phyloP scores from a whole-genome alignment of 2,113 vertebrate species.

The Syrrhaptes paradoxus region DNA sequence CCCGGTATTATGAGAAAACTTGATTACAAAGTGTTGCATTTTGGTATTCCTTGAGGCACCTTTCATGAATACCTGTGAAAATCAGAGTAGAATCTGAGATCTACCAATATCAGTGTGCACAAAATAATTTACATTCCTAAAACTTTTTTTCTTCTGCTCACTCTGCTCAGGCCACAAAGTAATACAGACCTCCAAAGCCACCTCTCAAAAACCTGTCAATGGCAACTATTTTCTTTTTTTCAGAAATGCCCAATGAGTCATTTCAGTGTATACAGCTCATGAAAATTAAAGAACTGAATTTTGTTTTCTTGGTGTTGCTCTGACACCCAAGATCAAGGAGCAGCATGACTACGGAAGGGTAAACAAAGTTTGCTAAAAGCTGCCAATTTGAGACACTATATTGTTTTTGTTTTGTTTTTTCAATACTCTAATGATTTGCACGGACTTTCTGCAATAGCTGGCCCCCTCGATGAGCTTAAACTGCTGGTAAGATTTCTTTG shows the following conservation, averaged over 20 bases:
- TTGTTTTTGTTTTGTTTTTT: not conserved
- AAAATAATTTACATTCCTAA: not conserved
- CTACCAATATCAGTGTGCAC: fast-evolving
- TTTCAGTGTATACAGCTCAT: not conserved
- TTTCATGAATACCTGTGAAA: not conserved
- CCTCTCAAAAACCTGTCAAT: not conserved
- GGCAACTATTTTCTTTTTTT: not conserved
- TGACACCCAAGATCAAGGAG: not conserved
- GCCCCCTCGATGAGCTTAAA: conserved; percentile 17
- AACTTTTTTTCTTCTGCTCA: not conserved
- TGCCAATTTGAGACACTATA: not conserved
- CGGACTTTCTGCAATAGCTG: not conserved
- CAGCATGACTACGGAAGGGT: not conserved
- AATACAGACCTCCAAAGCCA: not conserved
- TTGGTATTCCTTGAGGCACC: not conserved
- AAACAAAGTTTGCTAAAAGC: not conserved
- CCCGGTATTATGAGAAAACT: not conserved
- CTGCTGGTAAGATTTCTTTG: not conserved
- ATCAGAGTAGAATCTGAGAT: not conserved
- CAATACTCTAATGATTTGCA: not conserved
- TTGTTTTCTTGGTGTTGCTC: not conserved
- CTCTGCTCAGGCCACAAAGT: not conserved
- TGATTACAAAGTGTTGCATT: not conserved
- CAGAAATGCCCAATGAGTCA: not conserved
- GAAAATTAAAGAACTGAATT: not conserved